Conservation (phyloP, 1,140 invertebrate genomes). For the Calosoma granatense region DNA sequence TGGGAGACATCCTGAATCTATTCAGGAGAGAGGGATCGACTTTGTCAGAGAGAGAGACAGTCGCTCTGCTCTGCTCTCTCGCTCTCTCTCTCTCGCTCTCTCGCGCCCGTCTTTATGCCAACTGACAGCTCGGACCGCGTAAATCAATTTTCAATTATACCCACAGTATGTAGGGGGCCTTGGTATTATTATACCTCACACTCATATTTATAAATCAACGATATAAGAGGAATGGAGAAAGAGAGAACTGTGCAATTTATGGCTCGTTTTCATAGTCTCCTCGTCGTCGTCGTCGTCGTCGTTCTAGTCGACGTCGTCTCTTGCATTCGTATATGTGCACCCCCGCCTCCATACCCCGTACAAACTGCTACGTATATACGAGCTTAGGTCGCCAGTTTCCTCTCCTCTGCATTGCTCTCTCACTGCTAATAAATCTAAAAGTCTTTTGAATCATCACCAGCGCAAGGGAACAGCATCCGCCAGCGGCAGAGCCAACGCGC, state of each 20-base stretch:
- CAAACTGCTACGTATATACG: conserved; percentile 34
- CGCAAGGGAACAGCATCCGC: conserved; percentile 9
- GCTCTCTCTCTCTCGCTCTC: too few species aligned
- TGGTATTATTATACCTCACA: conserved; percentile 35
- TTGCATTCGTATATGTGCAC: too few species aligned
- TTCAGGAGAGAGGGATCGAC: neutral
- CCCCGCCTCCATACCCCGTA: conserved; percentile 31
- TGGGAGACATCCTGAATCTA: neutral
- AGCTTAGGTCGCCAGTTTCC: conserved; percentile 43
- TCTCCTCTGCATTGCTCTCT: conserved; percentile 30
- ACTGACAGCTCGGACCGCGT: conserved; percentile 37
- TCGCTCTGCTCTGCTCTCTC: too few species aligned
- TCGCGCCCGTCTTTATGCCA: conserved; percentile 30
- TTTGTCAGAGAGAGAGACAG: neutral
- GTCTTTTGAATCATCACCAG: conserved; percentile 33
- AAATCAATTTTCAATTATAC: conserved; percentile 44
- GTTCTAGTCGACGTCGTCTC: too few species aligned
- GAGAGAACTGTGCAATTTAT: conserved; percentile 40
- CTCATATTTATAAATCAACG: conserved; percentile 46
- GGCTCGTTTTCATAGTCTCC: conserved; percentile 35
- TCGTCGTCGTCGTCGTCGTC: conserved; percentile 11
- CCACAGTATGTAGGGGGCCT: conserved; percentile 13
- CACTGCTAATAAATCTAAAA: conserved; percentile 39
- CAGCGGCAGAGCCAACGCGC: neutral
- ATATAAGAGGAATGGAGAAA: conserved; percentile 37